Conservation (phyloP, 2,113 vertebrate species). For the Petroica traversi region DNA sequence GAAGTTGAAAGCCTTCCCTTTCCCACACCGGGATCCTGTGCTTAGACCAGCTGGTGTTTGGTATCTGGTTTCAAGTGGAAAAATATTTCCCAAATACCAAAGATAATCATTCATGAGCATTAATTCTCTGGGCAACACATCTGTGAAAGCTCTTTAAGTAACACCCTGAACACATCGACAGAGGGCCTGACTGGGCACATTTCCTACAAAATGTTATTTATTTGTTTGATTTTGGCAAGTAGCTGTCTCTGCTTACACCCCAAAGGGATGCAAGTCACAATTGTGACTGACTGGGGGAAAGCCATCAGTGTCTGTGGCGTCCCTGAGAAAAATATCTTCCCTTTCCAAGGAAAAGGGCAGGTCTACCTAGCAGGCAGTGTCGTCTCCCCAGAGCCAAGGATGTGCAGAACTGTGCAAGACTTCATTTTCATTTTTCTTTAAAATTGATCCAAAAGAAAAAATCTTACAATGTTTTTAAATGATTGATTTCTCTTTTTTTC, state of each 20-base stretch:
- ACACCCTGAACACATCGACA: not conserved
- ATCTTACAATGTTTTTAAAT: not conserved
- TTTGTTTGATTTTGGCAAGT: not conserved
- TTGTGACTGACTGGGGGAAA: not conserved
- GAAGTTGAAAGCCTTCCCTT: not conserved
- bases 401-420: not conserved
- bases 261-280: not conserved
- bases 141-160: not conserved
- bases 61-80: not conserved
- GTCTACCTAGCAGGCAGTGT: not conserved
- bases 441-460: not conserved
- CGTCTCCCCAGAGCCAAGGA: not conserved
- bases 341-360: not conserved
- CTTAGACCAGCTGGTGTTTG: not conserved
- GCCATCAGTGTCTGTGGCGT: not conserved
- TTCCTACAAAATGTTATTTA: not conserved
- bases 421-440: not conserved
- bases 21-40: not conserved
- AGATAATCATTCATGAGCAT: not conserved
- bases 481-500: not conserved
- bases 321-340: not conserved
- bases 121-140: not conserved
- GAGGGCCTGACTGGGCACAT: not conserved
- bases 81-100: not conserved
- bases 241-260: not conserved